Evolutionary conservation across 2,888 invertebrate genomes (phyloP), one percentile per base, ranked within the genome.

Genomic region (Vannuccia rotundouncinata): DNA sequence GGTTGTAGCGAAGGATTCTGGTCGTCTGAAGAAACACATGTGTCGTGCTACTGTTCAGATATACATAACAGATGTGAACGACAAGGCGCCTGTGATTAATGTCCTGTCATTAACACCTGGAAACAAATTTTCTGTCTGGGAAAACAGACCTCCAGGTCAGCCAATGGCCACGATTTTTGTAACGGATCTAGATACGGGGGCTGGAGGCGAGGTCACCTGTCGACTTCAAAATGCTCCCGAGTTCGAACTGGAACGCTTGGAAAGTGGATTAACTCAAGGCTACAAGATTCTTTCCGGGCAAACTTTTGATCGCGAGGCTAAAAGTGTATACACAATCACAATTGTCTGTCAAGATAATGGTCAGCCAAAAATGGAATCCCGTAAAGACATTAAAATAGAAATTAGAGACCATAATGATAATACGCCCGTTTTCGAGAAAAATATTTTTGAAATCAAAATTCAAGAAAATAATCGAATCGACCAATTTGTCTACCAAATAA

Each of bases 321-420:
- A 27, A 13, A 27, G 59, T 22, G 10, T 27, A 0, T 78, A 79
- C 28, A 25, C 2, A 0, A 31, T 79, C 22, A 80, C 59, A 1
- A 59, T 80, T n/a, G 31, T 31, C 29, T 80, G 80, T 22, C 0
- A 81, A 25, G 80, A 80, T 31, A n/a, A 80, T 25, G 80, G 80
- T 0, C 29, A 22, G 0, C 80, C 80, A 29, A 30, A 28, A 30
- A 27, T 80, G 10, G 45, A 29, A 25, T 31, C 80, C 2, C 31
- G 78, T n/a, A 31, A 59, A 5, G 10, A 31, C 28, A 30, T 80
- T 28, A 92, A 92, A 83, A 92, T 95, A 83, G 92, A 92, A 85
- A 91, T 95, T 81, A 92, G 93, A 85, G 95, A 95, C 87, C 92
- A 94, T 74, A 95, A 95, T 88, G 95, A 95, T 88, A 94, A 94